Conservation (phyloP, 2,888 invertebrate genomes). For the Apamea monoglypha region DNA sequence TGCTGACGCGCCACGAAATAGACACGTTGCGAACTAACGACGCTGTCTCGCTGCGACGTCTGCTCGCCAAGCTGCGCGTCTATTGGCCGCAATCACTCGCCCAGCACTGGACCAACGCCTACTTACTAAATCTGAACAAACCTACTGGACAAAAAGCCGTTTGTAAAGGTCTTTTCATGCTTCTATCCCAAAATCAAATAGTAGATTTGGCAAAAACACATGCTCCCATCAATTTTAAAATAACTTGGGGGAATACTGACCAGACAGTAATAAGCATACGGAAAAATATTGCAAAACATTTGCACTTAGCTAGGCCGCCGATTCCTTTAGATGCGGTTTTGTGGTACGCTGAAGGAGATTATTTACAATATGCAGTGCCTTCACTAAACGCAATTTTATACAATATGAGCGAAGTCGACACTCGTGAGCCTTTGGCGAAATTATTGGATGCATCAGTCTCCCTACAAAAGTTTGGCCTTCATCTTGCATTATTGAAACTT, state of each 20-base stretch:
- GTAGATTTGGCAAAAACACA: conserved; percentile 72
- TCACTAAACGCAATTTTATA: conserved; percentile 78
- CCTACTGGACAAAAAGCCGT: conserved; percentile 72
- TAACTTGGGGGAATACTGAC: conserved; percentile 78
- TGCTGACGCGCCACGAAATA: conserved; percentile 72
- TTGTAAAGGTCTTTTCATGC: conserved; percentile 72
- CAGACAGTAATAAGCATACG: conserved; percentile 72
- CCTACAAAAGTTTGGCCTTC: conserved; percentile 78
- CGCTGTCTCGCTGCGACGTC: conserved; percentile 62
- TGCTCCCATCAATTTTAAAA: conserved; percentile 75
- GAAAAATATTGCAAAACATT: conserved; percentile 78
- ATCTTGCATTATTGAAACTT: conserved; percentile 72
- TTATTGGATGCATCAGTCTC: conserved; percentile 76
- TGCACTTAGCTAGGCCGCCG: conserved; percentile 79
- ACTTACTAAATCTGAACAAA: conserved; percentile 69
- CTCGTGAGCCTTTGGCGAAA: conserved; percentile 67
- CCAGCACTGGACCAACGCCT: conserved; percentile 70
- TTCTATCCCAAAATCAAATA: conserved; percentile 73
- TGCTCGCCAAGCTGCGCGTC: conserved; percentile 77
- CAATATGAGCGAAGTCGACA: conserved; percentile 71
- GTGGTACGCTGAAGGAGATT: conserved; percentile 82
- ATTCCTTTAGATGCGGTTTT: conserved; percentile 73
- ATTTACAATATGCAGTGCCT: conserved; percentile 79
- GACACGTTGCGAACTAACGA: conserved; percentile 71
- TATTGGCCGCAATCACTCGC: conserved; percentile 80